Conservation (phyloP, 1,140 invertebrate genomes). For the Mamestra configurata region DNA sequence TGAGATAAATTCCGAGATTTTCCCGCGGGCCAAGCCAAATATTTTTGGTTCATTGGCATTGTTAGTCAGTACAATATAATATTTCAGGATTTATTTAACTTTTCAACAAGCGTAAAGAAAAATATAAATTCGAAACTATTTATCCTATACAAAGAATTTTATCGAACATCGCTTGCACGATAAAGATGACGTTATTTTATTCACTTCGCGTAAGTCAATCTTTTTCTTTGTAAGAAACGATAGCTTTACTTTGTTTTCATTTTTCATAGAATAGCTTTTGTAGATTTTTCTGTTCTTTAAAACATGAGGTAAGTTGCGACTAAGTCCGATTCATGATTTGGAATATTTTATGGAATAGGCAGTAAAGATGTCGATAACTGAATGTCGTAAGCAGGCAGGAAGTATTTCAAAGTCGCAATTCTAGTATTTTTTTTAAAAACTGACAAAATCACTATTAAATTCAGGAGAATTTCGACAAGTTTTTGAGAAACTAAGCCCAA, state of each 20-base stretch:
- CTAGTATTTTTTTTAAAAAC: too few relatives aligned
- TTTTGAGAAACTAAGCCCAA: too few relatives aligned
- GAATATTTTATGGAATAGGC: background rate
- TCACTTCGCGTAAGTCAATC: conserved; percentile 19
- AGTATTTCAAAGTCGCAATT: too few relatives aligned
- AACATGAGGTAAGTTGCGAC: conserved; percentile 22
- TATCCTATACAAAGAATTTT: conserved; percentile 6
- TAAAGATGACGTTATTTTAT: conserved; percentile 19
- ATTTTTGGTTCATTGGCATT: too few relatives aligned
- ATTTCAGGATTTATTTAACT: background rate
- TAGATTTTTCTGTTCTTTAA: conserved; percentile 28
- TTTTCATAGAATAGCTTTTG: conserved; percentile 13
- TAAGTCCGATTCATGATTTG: conserved; percentile 9
- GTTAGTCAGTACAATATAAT: too few relatives aligned
- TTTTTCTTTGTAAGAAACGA: conserved; percentile 9
- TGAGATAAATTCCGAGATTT: too few relatives aligned
- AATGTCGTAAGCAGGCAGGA: too few relatives aligned
- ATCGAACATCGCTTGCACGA: conserved; percentile 17
- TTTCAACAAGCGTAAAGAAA: background rate
- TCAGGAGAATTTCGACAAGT: too few relatives aligned
- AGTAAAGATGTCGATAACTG: conserved; percentile 19
- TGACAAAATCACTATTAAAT: too few relatives aligned
- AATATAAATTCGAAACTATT: conserved; percentile 10
- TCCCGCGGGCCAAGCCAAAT: too few relatives aligned
- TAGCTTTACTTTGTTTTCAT: conserved; percentile 23